Base-by-base conservation (phyloP, 2,888 invertebrate species). In the Sinelater perroti region DNA sequence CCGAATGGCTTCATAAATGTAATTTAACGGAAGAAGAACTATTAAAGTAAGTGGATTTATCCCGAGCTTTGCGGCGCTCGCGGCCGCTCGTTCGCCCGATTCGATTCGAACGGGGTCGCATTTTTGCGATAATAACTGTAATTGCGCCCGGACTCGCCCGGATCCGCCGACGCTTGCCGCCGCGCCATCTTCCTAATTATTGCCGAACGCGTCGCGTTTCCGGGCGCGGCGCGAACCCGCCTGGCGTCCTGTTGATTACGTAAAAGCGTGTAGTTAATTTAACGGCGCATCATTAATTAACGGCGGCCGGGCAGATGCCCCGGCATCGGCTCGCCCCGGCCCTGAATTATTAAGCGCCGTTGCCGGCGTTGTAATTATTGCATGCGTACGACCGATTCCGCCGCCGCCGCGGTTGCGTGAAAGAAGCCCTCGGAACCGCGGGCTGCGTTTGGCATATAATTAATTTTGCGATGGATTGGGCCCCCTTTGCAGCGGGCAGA, bases 1-100 rank as follows among this genome's bases (percentile, higher is more conserved):
- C 31, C 36, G 56, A 56, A 56, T 56, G 28, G 49, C 49, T 49
- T 50, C 38, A 49, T 49, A 56, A 56, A 56, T 56, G 42, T 56
- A 56, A 56, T 50, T 49, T 49, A 56, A 49, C 47, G 28, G 30
- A 47, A 54, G 54, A 53, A 53, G 45, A 44, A 44, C 53, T 53
- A 53, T 53, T 53, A 53, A 53, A 53, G 44, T 53, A 53, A 53
- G 53, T 53, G 53, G 36, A 45, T 53, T 46, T 46, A 46, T 45
- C 31, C 31, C 31, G 16, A n/a, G 4, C n/a, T n/a, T n/a, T n/a
- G n/a, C n/a, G n/a, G n/a, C n/a, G n/a, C n/a, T n/a, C n/a, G n/a
- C n/a, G n/a, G n/a, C n/a, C n/a, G n/a, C n/a, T n/a, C n/a, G n/a
- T n/a, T n/a, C n/a, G n/a, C n/a, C n/a, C n/a, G n/a, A n/a, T n/a